Conservation (phyloP, 2,888 invertebrate species). For the Netelia melanura region DNA sequence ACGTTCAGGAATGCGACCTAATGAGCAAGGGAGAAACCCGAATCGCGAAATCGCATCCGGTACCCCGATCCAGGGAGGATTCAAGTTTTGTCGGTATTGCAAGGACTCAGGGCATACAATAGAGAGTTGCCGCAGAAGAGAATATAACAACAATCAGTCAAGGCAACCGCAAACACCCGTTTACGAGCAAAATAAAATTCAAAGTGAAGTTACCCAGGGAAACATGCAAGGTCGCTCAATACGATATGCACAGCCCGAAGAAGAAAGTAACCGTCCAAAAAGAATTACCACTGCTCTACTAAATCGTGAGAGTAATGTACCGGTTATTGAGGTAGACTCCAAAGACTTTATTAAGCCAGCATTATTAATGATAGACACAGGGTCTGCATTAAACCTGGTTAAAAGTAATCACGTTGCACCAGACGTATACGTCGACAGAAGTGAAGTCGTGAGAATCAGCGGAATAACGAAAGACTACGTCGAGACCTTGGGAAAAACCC, state of each 20-base stretch:
- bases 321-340: background rate
- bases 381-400: slow-evolving; percentile 39
- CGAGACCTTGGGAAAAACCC: slow-evolving; percentile 32
- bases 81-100: too few relatives aligned
- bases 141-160: background rate
- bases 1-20: too few relatives aligned
- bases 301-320: slow-evolving; percentile 28
- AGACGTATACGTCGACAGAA: slow-evolving; percentile 1
- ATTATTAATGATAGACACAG: slow-evolving; percentile 52
- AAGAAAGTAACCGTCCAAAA: background rate
- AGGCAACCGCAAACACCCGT: too few relatives aligned
- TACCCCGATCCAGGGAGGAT: too few relatives aligned
- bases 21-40: too few relatives aligned
- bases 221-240: background rate
- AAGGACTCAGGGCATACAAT: background rate
- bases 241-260: background rate
- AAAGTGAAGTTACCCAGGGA: too few relatives aligned
- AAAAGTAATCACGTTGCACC: slow-evolving; percentile 22
- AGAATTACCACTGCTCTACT: slow-evolving; percentile 4
- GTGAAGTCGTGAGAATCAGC: slow-evolving; percentile 29
- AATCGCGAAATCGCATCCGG: too few relatives aligned
- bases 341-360: slow-evolving; percentile 20
- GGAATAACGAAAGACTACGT: slow-evolving; percentile 51
- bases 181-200: too few relatives aligned
- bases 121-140: background rate